A percentile compares a stretch with the other conserved stretches of the same genome.
phyloP scores from a whole-genome alignment of 2,113 vertebrate genomes.

The Esox niger region DNA sequence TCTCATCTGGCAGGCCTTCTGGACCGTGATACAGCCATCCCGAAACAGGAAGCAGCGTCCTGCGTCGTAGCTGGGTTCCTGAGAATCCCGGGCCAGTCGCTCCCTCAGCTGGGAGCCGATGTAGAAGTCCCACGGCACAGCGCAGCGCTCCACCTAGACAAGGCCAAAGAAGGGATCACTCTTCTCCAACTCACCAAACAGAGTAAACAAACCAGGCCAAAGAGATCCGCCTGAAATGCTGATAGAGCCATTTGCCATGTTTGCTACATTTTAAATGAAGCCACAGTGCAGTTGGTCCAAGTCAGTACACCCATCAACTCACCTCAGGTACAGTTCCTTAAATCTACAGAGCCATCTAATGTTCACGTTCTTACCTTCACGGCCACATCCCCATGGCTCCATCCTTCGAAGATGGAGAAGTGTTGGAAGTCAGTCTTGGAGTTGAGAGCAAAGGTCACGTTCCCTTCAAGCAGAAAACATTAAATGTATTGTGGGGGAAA shows the following conservation, averaged over 20 bases:
- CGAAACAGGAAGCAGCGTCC: constrained; percentile 72
- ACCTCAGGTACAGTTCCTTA: no score
- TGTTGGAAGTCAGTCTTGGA: constrained; percentile 15
- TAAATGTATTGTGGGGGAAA: no score
- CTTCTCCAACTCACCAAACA: background rate
- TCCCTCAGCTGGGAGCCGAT: constrained; percentile 70
- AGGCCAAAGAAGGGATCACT: background rate
- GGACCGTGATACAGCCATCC: constrained; percentile 69
- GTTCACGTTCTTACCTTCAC: constrained; percentile 33
- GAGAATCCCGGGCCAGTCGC: constrained; percentile 62
- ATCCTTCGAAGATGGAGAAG: constrained; percentile 20
- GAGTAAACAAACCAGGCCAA: no score
- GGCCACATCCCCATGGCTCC: constrained; percentile 12
- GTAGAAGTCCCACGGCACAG: constrained; percentile 84
- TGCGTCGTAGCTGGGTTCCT: constrained; percentile 56
- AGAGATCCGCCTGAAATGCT: no score
- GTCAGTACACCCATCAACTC: no score
- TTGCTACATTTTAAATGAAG: no score
- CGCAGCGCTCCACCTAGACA: constrained; percentile 69
- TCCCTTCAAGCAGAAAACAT: constrained; percentile 22
- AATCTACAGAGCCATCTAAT: background rate
- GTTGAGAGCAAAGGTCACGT: constrained; percentile 23
- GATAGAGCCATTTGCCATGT: no score
- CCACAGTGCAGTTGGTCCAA: no score
- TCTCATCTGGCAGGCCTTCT: constrained; percentile 20